A percentile compares a stretch with the other conserved stretches of the same genome.
Conservation (phyloP, 2,113 vertebrate genomes). For the Synodontis membranacea region DNA sequence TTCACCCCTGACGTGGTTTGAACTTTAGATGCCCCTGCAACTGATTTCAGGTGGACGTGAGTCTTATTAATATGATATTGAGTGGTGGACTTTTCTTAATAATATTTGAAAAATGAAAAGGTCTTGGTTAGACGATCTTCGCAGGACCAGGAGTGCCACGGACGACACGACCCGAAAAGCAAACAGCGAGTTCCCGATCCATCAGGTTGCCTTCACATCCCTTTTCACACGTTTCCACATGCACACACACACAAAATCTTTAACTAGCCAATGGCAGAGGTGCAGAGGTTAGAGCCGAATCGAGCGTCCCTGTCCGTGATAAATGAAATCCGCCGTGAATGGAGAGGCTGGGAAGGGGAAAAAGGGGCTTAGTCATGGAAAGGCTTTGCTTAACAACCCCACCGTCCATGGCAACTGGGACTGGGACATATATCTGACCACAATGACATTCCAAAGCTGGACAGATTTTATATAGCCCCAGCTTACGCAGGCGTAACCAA, state of each 20-base stretch:
- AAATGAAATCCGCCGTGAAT: slow-evolving; percentile 43
- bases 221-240: slow-evolving; percentile 1
- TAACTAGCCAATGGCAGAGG: slow-evolving; percentile 11
- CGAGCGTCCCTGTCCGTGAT: slow-evolving; percentile 41
- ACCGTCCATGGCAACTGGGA: slow-evolving; percentile 66
- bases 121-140: neutral
- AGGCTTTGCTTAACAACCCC: slow-evolving; percentile 62
- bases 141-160: neutral
- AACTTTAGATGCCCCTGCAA: neutral
- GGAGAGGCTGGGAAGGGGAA: slow-evolving; percentile 42
- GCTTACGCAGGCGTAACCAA: slow-evolving; percentile 66
- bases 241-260: neutral
- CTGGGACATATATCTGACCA: slow-evolving; percentile 66
- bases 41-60: neutral
- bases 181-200: neutral
- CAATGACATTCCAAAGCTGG: slow-evolving; percentile 71
- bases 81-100: neutral
- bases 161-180: slow-evolving; percentile 9
- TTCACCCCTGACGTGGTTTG: neutral
- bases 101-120: neutral
- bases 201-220: slow-evolving; percentile 9
- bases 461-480: slow-evolving; percentile 77
- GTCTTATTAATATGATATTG: neutral
- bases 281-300: slow-evolving; percentile 35
- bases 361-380: slow-evolving; percentile 66